A percentile compares a stretch with the other conserved stretches of the same genome.
Conservation (phyloP, 2,888 invertebrate species). For the Cordilura impudica region DNA sequence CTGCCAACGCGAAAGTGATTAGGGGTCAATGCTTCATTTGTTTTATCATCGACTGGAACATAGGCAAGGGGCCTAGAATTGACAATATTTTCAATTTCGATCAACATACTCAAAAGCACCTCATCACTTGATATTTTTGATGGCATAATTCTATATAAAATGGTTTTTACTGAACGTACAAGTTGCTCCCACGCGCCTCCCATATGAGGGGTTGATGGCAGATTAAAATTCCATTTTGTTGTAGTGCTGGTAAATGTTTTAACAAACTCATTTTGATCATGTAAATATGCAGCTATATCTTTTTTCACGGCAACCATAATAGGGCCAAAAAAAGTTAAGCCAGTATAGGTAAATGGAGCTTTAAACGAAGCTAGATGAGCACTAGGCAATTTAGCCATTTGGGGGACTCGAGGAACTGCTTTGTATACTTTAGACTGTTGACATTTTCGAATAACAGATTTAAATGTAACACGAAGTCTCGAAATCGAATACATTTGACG, state of each 20-base stretch:
- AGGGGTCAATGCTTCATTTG: conserved; percentile 21
- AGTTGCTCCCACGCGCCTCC: too few species aligned
- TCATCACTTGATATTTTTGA: neutral
- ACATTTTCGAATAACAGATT: too few species aligned
- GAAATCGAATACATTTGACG: too few species aligned
- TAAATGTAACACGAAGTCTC: too few species aligned
- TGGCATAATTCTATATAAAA: conserved; percentile 2
- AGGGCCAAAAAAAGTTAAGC: conserved; percentile 42
- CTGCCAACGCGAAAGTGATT: conserved; percentile 21
- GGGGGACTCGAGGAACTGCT: conserved; percentile 20
- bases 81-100: neutral
- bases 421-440: conserved; percentile 41
- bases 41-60: conserved; percentile 28
- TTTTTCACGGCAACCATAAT: conserved; percentile 4
- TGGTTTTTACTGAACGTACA: conserved; percentile 46
- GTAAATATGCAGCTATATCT: neutral
- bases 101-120: neutral
- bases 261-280: neutral
- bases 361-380: too few species aligned
- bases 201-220: conserved; percentile 42
- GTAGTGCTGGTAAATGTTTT: neutral
- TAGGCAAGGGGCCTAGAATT: conserved; percentile 3
- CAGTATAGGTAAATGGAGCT: too few species aligned
- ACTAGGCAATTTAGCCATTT: too few species aligned
- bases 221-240: conserved; percentile 15